Evolutionary conservation across 1,140 invertebrate species (phyloP).

Genomic region (Euschistus heros): DNA sequence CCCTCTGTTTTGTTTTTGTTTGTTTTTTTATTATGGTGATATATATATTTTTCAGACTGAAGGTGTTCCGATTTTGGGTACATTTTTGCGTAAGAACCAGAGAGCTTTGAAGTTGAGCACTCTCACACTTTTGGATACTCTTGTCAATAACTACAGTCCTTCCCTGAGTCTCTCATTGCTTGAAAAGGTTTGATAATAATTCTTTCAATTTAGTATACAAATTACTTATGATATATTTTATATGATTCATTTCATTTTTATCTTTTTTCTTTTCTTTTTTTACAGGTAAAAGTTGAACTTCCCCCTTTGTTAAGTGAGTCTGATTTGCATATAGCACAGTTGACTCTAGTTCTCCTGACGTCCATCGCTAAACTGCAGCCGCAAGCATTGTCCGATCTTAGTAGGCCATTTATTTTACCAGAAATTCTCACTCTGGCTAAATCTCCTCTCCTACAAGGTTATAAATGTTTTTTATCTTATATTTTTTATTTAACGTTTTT

Average conservation of each 20-base stretch:
- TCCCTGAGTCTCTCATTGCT: slow-evolving; percentile 58
- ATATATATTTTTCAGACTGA: slow-evolving; percentile 50
- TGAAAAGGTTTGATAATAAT: slow-evolving; percentile 47
- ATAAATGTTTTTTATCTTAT: not conserved
- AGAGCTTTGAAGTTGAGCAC: slow-evolving; percentile 87
- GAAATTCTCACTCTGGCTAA: slow-evolving; percentile 78
- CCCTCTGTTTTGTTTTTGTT: too few species aligned
- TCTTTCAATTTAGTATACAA: not conserved
- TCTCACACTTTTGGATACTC: slow-evolving; percentile 77
- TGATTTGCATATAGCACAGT: slow-evolving; percentile 92
- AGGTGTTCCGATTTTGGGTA: slow-evolving; percentile 80
- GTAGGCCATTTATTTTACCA: slow-evolving; percentile 56
- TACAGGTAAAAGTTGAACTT: slow-evolving; percentile 62
- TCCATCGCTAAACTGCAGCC: slow-evolving; percentile 61
- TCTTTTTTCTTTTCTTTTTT: slow-evolving; percentile 17
- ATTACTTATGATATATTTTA: not conserved
- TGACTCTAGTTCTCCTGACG: slow-evolving; percentile 65
- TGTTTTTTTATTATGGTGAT: too few species aligned
- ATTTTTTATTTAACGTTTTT: too few species aligned
- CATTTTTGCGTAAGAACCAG: slow-evolving; percentile 95
- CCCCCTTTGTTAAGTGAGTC: slow-evolving; percentile 83
- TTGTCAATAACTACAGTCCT: slow-evolving; percentile 74
- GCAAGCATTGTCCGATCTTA: slow-evolving; percentile 52
- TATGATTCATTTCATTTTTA: not conserved
- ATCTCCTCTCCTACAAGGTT: slow-evolving; percentile 75